A percentile compares a stretch with the other conserved stretches of the same genome.
These are phyloP conservation scores for Microctonus aethiopoides DNA, from an alignment of 2,888 invertebrate species.

Conservation along the genomic window DNA sequence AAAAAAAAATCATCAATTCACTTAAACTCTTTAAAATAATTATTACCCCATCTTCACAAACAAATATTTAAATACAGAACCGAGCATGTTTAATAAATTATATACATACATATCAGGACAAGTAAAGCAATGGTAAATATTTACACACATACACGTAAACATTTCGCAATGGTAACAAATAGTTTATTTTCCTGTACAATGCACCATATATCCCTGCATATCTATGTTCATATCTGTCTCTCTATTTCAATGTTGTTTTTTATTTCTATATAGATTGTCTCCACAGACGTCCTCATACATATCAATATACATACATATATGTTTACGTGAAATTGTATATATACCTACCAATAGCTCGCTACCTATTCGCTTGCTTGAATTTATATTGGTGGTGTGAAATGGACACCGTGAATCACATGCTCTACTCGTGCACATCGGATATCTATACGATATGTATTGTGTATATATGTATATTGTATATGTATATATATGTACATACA, in stretches of 20 bases:
- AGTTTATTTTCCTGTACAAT: not conserved
- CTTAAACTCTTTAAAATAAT: no score
- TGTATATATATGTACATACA: not conserved
- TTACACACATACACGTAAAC: not conserved
- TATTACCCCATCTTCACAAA: not conserved
- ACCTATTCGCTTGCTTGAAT: constrained; percentile 14
- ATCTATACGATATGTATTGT: not conserved
- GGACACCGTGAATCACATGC: constrained; percentile 27
- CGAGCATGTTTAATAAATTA: not conserved
- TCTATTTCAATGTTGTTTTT: not conserved
- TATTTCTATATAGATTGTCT: not conserved
- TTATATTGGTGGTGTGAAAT: constrained; percentile 26
- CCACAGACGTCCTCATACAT: not conserved
- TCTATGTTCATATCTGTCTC: not conserved
- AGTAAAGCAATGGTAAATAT: no score
- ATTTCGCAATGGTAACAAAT: not conserved
- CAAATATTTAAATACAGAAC: not conserved
- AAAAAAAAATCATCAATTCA: no score
- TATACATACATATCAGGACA: no score
- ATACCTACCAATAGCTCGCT: constrained; percentile 5
- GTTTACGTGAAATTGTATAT: not conserved
- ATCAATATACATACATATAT: not conserved
- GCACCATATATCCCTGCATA: not conserved
- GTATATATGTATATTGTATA: not conserved
- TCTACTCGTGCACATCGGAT: constrained; percentile 23